phyloP scores from a whole-genome alignment of 2,888 invertebrate species.

The Camponotus fellah region DNA sequence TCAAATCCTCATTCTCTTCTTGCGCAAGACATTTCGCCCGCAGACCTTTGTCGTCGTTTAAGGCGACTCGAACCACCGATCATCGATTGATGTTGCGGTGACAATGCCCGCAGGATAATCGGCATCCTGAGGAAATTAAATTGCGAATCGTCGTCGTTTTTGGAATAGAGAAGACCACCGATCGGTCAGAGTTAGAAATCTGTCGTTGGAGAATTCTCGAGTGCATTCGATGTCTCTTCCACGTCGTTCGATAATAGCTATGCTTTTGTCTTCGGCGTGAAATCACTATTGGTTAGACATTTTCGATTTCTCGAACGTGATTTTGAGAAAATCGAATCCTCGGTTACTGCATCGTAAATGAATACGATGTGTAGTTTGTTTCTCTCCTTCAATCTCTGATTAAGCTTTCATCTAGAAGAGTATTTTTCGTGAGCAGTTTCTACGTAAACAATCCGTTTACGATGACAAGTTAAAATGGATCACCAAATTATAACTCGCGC shows the following conservation, averaged over 20 bases:
- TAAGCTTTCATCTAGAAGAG: background rate
- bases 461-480: background rate
- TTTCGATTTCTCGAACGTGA: background rate
- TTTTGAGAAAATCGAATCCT: background rate
- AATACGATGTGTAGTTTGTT: background rate
- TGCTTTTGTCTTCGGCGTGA: background rate
- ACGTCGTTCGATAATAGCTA: constrained; percentile 9
- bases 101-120: constrained; percentile 22
- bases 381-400: background rate
- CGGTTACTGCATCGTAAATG: background rate
- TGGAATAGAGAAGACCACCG: constrained; percentile 5
- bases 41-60: constrained; percentile 32
- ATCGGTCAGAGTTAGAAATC: constrained; percentile 6
- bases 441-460: background rate
- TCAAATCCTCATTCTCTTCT: constrained; percentile 33
- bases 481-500: background rate
- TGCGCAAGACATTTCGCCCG: background rate
- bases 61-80: constrained; percentile 34
- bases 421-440: constrained; percentile 20
- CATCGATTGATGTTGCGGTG: constrained; percentile 35
- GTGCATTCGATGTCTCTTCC: constrained; percentile 27
- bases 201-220: constrained; percentile 31
- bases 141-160: constrained; percentile 46
- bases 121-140: constrained; percentile 65
- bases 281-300: background rate